Base-by-base conservation (phyloP, 2,888 invertebrate species). In the Eurytoma adleriae region DNA sequence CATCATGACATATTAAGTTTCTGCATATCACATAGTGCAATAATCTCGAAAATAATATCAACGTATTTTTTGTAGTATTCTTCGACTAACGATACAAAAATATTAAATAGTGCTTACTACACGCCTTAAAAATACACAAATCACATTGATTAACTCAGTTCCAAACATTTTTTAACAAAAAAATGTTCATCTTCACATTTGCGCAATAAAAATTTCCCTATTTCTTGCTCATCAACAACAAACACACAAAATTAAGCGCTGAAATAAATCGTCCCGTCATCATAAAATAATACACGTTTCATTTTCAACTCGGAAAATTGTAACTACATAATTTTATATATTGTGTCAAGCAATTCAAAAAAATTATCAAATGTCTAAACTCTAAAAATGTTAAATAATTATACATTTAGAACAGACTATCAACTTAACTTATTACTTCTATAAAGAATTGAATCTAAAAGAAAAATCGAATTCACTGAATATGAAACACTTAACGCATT, bases 241-340 rank as follows among this genome's bases (percentile, higher is more conserved):
- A 48, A 61, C 50, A 7, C 7, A 66, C 1, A n/a, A 7, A 12
- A 48, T 18, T 66, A 40, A 40, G 40, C 40, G 40, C 40, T 10
- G 40, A 40, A 40, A 40, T 0, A 40, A 40, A 40, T 24, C 20
- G 13, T 50, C 4, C 27, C 13, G 50, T 71, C 71, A 71, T 61
- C 59, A 50, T 59, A 61, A 71, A 71, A 71, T 71, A 71, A 61
- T 71, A 71, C 71, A 61, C 40, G 24, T 50, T 24, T 54, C 13
- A 59, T 16, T 48, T 56, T n/a, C 20, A 14, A 54, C 54, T 54
- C n/a, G 14, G 54, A 54, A 54, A n/a, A 40, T 64, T 48, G 13
- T 12, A 16, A 3, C 57, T 18, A 20, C 20, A 10, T 64, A 64
- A 2, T 4, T 48, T 12, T 64, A 10, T 40, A 10, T 10, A 40